phyloP scores from a whole-genome alignment of 2,113 vertebrate species.

The Oophaga pumilio region DNA sequence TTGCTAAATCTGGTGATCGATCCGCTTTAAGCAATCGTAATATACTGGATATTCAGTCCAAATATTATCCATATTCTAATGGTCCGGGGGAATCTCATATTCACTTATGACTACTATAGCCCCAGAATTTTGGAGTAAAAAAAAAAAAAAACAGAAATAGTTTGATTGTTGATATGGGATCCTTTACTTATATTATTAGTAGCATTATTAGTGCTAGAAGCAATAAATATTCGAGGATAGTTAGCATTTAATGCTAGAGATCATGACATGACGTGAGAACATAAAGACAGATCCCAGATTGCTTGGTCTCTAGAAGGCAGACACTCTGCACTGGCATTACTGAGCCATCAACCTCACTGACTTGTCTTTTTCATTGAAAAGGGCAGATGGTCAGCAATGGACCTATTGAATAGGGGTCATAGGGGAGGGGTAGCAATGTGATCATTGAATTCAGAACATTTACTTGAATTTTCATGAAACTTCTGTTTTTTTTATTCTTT shows the following conservation, averaged over 20 bases:
- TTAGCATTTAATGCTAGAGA: neutral
- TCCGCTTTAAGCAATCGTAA: too few relatives aligned
- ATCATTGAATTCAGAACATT: neutral
- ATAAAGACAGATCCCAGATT: neutral
- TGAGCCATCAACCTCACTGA: neutral
- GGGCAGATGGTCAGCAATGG: conserved; percentile 14
- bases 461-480: neutral
- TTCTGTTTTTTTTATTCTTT: neutral
- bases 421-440: neutral
- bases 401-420: conserved; percentile 19
- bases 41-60: too few relatives aligned
- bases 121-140: neutral
- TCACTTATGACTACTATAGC: too few relatives aligned
- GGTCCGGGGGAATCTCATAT: too few relatives aligned
- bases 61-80: too few relatives aligned
- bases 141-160: neutral
- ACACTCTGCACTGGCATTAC: neutral
- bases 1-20: too few relatives aligned
- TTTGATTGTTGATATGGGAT: neutral
- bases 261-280: neutral
- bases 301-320: neutral
- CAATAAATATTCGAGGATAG: neutral
- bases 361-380: neutral
- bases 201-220: neutral
- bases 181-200: too few relatives aligned